phyloP scores from a whole-genome alignment of 2,888 invertebrate genomes.

The Oscheius sp. region DNA sequence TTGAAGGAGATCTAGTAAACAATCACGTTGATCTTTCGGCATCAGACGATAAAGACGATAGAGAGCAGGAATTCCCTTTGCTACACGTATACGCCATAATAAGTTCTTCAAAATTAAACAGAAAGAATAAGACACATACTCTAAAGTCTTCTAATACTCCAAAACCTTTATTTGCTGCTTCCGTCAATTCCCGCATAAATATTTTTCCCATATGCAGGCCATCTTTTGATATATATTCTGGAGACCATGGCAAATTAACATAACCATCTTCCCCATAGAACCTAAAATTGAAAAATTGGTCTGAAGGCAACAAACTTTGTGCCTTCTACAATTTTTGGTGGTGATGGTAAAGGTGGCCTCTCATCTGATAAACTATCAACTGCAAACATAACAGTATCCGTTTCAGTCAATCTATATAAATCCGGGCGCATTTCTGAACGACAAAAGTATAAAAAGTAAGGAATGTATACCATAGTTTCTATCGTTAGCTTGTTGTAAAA shows the following conservation, averaged over 20 bases:
- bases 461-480: background rate
- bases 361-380: background rate
- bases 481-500: background rate
- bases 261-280: background rate
- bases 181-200: background rate
- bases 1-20: background rate
- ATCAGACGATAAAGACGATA: background rate
- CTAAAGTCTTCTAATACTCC: background rate
- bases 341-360: background rate
- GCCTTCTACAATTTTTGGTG: too few relatives aligned
- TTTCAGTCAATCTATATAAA: background rate
- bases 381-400: background rate
- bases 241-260: background rate
- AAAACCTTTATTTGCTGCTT: background rate
- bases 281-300: background rate
- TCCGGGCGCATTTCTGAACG: background rate
- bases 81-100: background rate
- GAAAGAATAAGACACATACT: background rate
- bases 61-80: background rate
- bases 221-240: background rate
- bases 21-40: background rate
- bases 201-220: background rate
- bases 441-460: background rate
- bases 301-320: background rate
- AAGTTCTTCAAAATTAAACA: background rate